Percentiles rank a stretch among this genome's conserved stretches.
Conservation (phyloP, 2,888 invertebrate genomes). For the Morinoia aosen region DNA sequence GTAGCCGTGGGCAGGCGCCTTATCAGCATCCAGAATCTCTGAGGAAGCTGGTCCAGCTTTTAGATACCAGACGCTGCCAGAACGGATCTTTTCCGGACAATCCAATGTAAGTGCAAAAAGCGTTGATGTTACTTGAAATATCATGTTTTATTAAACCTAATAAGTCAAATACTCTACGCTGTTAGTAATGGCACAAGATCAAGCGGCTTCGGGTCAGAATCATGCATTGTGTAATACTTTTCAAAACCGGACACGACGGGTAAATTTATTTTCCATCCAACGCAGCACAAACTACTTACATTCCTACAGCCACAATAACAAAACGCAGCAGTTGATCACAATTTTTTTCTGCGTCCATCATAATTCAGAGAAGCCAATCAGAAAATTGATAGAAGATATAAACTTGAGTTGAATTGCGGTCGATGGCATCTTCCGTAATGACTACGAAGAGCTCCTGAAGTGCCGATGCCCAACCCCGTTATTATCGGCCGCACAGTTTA, state of each 20-base stretch:
- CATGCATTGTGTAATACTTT: background rate
- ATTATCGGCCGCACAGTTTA: slow-evolving; percentile 51
- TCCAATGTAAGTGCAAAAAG: background rate
- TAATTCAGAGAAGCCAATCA: background rate
- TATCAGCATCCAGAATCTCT: slow-evolving; percentile 52
- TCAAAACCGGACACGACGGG: background rate
- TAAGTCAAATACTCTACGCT: background rate
- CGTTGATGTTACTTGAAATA: background rate
- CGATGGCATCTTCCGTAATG: background rate
- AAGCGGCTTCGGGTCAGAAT: background rate
- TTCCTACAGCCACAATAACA: background rate
- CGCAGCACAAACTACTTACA: background rate
- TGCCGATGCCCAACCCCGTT: slow-evolving; percentile 44
- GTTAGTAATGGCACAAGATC: background rate
- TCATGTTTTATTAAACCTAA: background rate
- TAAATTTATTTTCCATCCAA: background rate
- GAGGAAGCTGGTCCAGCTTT: slow-evolving; percentile 34
- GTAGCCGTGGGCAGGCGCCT: slow-evolving; percentile 52
- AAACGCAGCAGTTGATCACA: background rate
- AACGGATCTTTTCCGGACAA: slow-evolving; percentile 24
- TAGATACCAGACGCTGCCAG: background rate
- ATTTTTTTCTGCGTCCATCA: background rate
- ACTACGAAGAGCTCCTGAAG: slow-evolving; percentile 47
- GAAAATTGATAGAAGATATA: background rate
- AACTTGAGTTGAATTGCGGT: background rate